Base-by-base conservation (phyloP, 2,797 vertebrate genomes). In the Gymnoscopelus microlampas region DNA sequence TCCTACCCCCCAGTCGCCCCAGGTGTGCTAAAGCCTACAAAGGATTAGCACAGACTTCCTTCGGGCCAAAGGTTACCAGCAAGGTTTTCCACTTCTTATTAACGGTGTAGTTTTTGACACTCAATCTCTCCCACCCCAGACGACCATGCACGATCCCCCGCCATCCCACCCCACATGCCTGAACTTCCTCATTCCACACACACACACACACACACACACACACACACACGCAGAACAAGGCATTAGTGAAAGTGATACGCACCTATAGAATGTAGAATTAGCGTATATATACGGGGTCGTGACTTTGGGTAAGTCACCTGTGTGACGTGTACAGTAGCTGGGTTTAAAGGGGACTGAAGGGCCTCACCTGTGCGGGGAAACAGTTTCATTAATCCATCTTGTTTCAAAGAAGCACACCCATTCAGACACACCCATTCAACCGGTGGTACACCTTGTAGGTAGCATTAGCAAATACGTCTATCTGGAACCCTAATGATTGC, bases 11-110 rank as follows among this genome's bases (percentile, higher is more conserved):
- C 44, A 44, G 66, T 54, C 68, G 39, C 55, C 74, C 53, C 73
- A 85, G 87, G 83, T 79, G 76, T 70, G 65, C 63, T 65, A 15
- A 68, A 85, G 66, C 55, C 63, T 74, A 72, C 70, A 77, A 39
- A 55, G 69, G 78, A 80, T 86, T 70, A 79, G 61, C 32, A 15
- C 48, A 7, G 47, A 73, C 76, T 77, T 83, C 79, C 70, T 67
- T 48, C 53, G n/a, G 14, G 11, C 10, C 23, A 26, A 55, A 54
- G 56, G 23, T 29, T n/a, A 70, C 11, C 13, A 14, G 4, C 57
- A 12, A 15, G 9, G 23, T 56, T 77, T 80, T 61, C 60, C 23
- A 19, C 66, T 35, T 72, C 50, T 29, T 51, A 35, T 64, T 58
- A 59, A 67, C 19, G 10, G 10, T 32, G 12, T 35, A 0, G 29